Conservation (phyloP, 2,888 invertebrate species). For the Drosophila nr. medialis region DNA sequence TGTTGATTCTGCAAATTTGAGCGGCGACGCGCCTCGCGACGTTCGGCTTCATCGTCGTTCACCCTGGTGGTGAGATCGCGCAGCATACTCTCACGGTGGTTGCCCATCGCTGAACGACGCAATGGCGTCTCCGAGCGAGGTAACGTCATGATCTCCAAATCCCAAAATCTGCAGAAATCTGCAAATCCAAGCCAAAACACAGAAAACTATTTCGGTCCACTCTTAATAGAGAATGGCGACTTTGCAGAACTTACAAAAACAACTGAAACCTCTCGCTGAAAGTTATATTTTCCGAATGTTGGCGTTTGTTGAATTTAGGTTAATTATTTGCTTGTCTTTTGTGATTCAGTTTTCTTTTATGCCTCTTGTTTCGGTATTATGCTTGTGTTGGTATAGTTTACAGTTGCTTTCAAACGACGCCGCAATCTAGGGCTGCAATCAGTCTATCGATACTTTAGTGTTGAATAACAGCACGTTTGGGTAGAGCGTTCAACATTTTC, state of each 20-base stretch:
- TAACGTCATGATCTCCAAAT: slow-evolving; percentile 75
- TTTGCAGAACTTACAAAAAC: neutral
- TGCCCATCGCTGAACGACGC: slow-evolving; percentile 80
- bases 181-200: slow-evolving; percentile 3
- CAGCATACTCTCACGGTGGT: slow-evolving; percentile 71
- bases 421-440: slow-evolving; percentile 61
- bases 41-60: slow-evolving; percentile 88
- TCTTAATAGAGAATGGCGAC: neutral
- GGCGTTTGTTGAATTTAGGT: slow-evolving; percentile 12
- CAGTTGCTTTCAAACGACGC: slow-evolving; percentile 78
- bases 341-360: slow-evolving; percentile 50
- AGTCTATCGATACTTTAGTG: slow-evolving; percentile 46
- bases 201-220: slow-evolving; percentile 11
- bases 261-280: neutral
- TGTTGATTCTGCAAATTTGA: slow-evolving; percentile 62
- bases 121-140: slow-evolving; percentile 82
- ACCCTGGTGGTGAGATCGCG: slow-evolving; percentile 54
- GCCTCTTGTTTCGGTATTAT: slow-evolving; percentile 31
- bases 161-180: slow-evolving; percentile 7
- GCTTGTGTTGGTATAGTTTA: slow-evolving; percentile 74
- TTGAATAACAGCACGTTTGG: slow-evolving; percentile 23
- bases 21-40: slow-evolving; percentile 84
- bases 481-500: neutral
- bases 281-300: neutral
- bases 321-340: slow-evolving; percentile 27